These are phyloP conservation scores for Dendrolimus punctatus DNA, from an alignment of 1,140 invertebrate species.

Conservation along the genomic window DNA sequence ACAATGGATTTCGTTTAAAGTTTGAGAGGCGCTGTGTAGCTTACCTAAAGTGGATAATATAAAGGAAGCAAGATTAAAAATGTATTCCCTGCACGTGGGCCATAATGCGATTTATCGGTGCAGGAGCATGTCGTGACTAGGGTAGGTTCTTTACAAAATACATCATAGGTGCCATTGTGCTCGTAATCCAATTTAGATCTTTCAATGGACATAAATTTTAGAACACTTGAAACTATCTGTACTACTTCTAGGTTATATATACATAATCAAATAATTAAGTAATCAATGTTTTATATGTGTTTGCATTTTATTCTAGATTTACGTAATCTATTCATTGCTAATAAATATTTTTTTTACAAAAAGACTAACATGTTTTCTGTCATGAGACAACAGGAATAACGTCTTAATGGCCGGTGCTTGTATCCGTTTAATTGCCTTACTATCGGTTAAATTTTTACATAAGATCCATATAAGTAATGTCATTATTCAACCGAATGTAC, in stretches of 20 bases:
- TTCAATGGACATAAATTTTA: not conserved
- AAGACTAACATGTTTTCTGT: too few relatives aligned
- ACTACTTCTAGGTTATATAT: not conserved
- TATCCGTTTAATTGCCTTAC: too few relatives aligned
- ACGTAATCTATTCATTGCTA: too few relatives aligned
- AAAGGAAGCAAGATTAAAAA: constrained; percentile 70
- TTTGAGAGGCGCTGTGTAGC: constrained; percentile 28
- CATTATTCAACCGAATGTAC: too few relatives aligned
- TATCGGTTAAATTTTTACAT: too few relatives aligned
- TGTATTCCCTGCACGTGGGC: constrained; percentile 65
- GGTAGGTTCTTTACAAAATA: constrained; percentile 41
- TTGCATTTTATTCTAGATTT: too few relatives aligned
- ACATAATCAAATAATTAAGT: not conserved
- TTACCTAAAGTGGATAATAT: constrained; percentile 56
- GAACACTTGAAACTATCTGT: not conserved
- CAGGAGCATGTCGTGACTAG: constrained; percentile 55
- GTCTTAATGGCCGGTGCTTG: too few relatives aligned
- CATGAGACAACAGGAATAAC: too few relatives aligned
- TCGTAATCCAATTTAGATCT: constrained; percentile 6
- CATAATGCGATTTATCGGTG: constrained; percentile 67
- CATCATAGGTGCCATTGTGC: constrained; percentile 36
- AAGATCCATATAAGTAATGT: too few relatives aligned
- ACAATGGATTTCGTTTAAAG: constrained; percentile 3
- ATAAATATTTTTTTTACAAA: too few relatives aligned
- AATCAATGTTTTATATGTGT: too few relatives aligned